phyloP scores from a whole-genome alignment of 2,888 invertebrate genomes.

The Drosophila neonasuta region DNA sequence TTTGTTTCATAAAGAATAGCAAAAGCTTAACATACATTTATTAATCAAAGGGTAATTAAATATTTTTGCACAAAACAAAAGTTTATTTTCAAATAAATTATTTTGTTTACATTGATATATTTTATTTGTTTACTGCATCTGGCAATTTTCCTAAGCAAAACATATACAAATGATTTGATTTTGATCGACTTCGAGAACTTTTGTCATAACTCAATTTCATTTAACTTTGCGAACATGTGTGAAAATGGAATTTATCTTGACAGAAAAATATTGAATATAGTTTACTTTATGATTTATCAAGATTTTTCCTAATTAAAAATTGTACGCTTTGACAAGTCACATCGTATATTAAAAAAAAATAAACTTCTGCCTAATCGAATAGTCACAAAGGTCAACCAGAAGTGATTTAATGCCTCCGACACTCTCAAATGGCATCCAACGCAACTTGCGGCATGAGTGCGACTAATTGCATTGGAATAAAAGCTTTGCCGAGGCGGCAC shows the following conservation, averaged over 20 bases:
- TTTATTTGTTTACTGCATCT: too few relatives aligned
- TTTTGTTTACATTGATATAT: too few relatives aligned
- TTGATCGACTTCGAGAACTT: background rate
- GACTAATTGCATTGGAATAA: conserved; percentile 71
- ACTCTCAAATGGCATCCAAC: conserved; percentile 23
- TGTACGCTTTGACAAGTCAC: background rate
- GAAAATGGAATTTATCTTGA: background rate
- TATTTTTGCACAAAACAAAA: too few relatives aligned
- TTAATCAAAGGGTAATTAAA: too few relatives aligned
- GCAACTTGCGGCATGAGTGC: conserved; percentile 43
- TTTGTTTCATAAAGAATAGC: too few relatives aligned
- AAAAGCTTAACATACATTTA: too few relatives aligned
- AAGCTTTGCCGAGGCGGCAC: conserved; percentile 61
- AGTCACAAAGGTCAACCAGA: conserved; percentile 60
- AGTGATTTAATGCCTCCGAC: conserved; percentile 50
- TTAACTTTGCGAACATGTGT: background rate
- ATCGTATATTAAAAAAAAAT: conserved; percentile 24
- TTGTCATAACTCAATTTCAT: background rate
- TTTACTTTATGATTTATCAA: background rate
- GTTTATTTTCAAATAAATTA: too few relatives aligned
- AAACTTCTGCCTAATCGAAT: conserved; percentile 16
- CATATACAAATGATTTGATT: background rate
- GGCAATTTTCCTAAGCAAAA: too few relatives aligned
- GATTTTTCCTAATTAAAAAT: conserved; percentile 20
- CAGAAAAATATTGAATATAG: background rate